Conservation (phyloP, 2,888 invertebrate species). For the Dyspetes luteomarginatus region DNA sequence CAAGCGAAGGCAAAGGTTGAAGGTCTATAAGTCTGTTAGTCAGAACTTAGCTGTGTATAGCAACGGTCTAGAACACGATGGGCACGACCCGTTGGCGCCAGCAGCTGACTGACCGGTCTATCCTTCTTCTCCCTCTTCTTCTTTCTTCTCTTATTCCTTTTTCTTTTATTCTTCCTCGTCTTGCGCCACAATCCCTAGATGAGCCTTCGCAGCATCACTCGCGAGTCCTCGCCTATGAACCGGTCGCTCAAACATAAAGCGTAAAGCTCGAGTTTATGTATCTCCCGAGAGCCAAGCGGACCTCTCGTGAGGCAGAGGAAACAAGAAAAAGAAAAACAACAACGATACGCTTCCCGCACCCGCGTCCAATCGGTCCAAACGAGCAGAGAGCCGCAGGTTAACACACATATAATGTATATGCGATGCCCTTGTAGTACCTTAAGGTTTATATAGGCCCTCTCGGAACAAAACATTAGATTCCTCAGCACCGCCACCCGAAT, state of each 20-base stretch:
- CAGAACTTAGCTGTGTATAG: conserved; percentile 33
- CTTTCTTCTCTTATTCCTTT: not conserved
- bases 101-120: conserved; percentile 72
- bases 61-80: conserved; percentile 53
- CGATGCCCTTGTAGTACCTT: not conserved
- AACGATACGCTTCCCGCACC: conserved; percentile 51
- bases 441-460: conserved; percentile 36
- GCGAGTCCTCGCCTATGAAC: conserved; percentile 23
- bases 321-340: conserved; percentile 35
- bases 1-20: conserved; percentile 54
- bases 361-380: conserved; percentile 43
- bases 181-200: conserved; percentile 31
- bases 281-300: conserved; percentile 35
- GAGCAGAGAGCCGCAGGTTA: conserved; percentile 29
- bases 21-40: conserved; percentile 47
- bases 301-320: conserved; percentile 12
- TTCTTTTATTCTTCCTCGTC: conserved; percentile 15
- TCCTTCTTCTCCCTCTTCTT: conserved; percentile 38
- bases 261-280: conserved; percentile 26
- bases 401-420: conserved; percentile 30
- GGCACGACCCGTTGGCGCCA: conserved; percentile 75
- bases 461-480: conserved; percentile 50
- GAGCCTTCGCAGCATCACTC: conserved; percentile 25
- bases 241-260: conserved; percentile 30
- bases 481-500: conserved; percentile 52